These are phyloP conservation scores for Pantherophis vulpinus DNA, from an alignment of 2,797 vertebrate species.

Conservation along the genomic window DNA sequence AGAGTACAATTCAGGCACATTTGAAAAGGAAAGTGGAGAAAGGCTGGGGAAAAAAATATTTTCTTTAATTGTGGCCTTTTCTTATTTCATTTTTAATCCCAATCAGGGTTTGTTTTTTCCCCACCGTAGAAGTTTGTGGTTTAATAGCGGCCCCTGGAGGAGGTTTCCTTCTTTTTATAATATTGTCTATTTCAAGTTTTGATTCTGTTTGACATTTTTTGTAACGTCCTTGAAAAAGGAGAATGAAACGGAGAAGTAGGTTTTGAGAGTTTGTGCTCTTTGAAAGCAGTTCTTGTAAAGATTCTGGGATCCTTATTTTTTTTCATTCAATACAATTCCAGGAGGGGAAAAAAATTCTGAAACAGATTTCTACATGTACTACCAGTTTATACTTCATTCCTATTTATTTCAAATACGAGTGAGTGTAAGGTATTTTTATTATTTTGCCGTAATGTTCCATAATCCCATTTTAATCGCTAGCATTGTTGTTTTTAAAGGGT, in stretches of 20 bases:
- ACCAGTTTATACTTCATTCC: not conserved
- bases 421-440: not conserved
- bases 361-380: not conserved
- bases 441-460: not conserved
- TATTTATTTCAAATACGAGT: not conserved
- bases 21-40: conserved; percentile 43
- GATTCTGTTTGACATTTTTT: conserved; percentile 15
- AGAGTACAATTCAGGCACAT: conserved; percentile 53
- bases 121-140: conserved; percentile 10
- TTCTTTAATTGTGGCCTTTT: not conserved
- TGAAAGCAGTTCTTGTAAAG: not conserved
- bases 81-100: not conserved
- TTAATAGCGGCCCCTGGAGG: conserved; percentile 65
- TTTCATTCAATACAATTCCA: not conserved
- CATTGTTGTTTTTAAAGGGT: not conserved
- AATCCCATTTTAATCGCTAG: conserved; percentile 23
- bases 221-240: not conserved
- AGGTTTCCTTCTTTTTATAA: not conserved
- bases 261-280: not conserved
- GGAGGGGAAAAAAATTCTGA: not conserved
- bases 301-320: conserved; percentile 14
- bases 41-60: conserved; percentile 25
- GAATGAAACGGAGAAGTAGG: not conserved
- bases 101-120: no score
- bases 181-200: not conserved